Evolutionary conservation across 1,140 invertebrate species (phyloP), one percentile per base, ranked within the genome.

Genomic region (Tetramorium alpestre): DNA sequence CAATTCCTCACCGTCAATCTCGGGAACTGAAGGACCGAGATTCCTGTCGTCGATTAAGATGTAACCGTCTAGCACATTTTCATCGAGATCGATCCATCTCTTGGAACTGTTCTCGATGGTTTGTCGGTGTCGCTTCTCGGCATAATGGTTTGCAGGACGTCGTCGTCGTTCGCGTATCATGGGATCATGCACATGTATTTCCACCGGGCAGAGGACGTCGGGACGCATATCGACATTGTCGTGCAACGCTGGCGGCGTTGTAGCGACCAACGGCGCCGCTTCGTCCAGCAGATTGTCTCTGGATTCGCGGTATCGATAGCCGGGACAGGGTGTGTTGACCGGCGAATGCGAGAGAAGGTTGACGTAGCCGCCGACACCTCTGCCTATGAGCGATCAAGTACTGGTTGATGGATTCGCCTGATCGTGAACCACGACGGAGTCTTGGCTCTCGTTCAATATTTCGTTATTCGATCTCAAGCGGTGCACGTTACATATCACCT

Each of bases 361-460:
- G 22, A 92, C 91, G 65, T 92, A 92, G 16, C 87, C 89, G 81
- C 89, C 72, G 70, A 51, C 81, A 73, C 87, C 85, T 76, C 93
- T 85, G 82, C 88, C 76, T n/a, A 88, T 85, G 33, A 87, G 62
- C 70, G 92, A 94, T 94, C 93, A 94, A 85, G 91, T 93, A 62
- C 88, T 87, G 70, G 75, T 91, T 38, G 88, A 75, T 10, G 78
- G 25, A 25, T 78, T 51, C 13, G 49, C 25, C 41, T 56, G n/a
- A 22, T 84, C 41, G 1, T 82, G 89, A 69, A 11, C 70, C 38
- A 80, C 67, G 7, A 51, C 44, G 6, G 88, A 58, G 33, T 86
- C 28, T 47, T 90, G 87, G 56, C 73, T 90, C 49, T 91, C 92
- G 67, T 77, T 92, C 41, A 93, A 38, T 6, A 92, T 60, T 65